A percentile compares a stretch with the other conserved stretches of the same genome.
Evolutionary conservation across 2,113 vertebrate genomes (phyloP).

Genomic region (Urocitellus parryii): DNA sequence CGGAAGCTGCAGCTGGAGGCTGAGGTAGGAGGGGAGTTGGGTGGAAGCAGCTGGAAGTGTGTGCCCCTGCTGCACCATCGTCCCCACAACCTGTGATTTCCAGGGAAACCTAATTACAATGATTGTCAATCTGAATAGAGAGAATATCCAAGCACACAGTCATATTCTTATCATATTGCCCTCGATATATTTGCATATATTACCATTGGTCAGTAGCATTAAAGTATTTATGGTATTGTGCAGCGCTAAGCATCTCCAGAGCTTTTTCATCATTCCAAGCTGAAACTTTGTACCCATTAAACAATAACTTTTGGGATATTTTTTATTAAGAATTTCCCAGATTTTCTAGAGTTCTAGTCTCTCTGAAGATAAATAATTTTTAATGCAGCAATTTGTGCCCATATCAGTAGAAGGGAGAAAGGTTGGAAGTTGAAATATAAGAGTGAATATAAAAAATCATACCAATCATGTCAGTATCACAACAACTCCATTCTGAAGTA

Average conservation of each 20-base stretch:
- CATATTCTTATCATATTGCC: not conserved
- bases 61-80: too few species aligned
- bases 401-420: not conserved
- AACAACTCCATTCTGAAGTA: not conserved
- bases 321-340: slow-evolving; percentile 4
- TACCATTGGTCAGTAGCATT: not conserved
- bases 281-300: not conserved
- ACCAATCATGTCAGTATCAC: not conserved
- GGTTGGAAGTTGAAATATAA: not conserved
- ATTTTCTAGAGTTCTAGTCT: slow-evolving; percentile 5
- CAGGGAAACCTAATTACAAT: not conserved
- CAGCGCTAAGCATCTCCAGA: not conserved
- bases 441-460: not conserved
- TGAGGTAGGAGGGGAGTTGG: not conserved
- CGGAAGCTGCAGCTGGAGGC: not conserved
- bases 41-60: accelerated
- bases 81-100: not conserved
- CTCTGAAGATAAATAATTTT: slow-evolving; percentile 17
- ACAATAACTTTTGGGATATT: not conserved
- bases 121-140: not conserved
- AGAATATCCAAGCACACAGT: not conserved
- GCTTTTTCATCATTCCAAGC: not conserved
- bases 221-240: not conserved
- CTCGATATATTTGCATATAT: not conserved
- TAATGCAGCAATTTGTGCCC: not conserved